Evolutionary conservation across 2,113 vertebrate genomes (phyloP).

Genomic region (Thunnus thynnus): DNA sequence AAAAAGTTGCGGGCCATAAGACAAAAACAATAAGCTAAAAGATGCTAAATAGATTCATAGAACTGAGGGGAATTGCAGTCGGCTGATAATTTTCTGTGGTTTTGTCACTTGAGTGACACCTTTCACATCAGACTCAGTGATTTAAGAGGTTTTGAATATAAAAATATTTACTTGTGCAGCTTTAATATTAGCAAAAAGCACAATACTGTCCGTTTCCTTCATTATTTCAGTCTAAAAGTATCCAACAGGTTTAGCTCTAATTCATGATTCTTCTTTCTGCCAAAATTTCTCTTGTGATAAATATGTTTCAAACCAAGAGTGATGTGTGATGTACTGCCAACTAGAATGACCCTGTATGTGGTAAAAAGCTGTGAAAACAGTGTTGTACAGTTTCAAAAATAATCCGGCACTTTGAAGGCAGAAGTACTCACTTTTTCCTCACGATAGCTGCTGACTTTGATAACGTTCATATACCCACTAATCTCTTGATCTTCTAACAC

Average conservation of each 20-base stretch:
- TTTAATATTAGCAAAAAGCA: not conserved
- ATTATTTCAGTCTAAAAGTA: not conserved
- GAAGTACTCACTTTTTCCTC: not conserved
- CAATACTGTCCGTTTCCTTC: not conserved
- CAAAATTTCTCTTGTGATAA: not conserved
- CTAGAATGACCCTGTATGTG: not conserved
- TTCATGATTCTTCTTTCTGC: not conserved
- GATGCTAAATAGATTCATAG: too few species aligned
- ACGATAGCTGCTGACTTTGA: not conserved
- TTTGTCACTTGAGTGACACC: too few species aligned
- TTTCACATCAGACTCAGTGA: too few species aligned
- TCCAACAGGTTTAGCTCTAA: not conserved
- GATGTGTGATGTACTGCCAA: not conserved
- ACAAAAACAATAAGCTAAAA: too few species aligned
- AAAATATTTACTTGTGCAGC: too few species aligned
- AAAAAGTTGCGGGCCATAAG: too few species aligned
- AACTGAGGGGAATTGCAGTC: too few species aligned
- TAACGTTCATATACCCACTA: not conserved
- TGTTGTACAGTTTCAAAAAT: conserved; percentile 1
- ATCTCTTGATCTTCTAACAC: conserved; percentile 28
- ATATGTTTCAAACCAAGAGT: not conserved
- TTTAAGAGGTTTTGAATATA: too few species aligned
- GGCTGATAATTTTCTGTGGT: too few species aligned
- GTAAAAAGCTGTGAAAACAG: conserved; percentile 11
- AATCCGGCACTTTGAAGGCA: conserved; percentile 10